Evolutionary conservation across 2,888 invertebrate genomes (phyloP).

Genomic region (Spisula subtruncata): DNA sequence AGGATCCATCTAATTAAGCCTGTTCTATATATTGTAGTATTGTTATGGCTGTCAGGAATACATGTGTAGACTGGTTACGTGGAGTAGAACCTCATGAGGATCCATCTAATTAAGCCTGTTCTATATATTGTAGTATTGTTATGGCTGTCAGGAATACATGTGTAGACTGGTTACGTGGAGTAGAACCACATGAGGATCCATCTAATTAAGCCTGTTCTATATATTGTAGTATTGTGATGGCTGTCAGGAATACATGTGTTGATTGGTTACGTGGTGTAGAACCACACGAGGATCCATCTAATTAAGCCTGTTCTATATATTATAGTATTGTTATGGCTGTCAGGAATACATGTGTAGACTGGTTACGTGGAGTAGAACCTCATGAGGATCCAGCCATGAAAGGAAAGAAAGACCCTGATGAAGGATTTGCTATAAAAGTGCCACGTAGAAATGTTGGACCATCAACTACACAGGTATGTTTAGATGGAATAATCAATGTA

Average conservation of each 20-base stretch:
- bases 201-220: background rate
- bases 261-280: constrained; percentile 98
- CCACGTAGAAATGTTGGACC: constrained; percentile 96
- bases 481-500: background rate
- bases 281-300: constrained; percentile 94
- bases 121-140: too few relatives aligned
- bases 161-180: too few relatives aligned
- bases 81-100: too few relatives aligned
- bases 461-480: constrained; percentile 89
- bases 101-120: too few relatives aligned
- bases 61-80: too few relatives aligned
- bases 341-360: constrained; percentile 99
- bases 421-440: constrained; percentile 95
- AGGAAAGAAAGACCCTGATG: constrained; percentile 96
- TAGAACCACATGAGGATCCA: too few relatives aligned
- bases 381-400: constrained; percentile 97
- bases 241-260: constrained; percentile 99
- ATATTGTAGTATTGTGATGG: constrained; percentile 95
- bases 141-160: too few relatives aligned
- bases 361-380: constrained; percentile 97
- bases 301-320: background rate
- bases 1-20: too few relatives aligned
- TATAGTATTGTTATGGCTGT: constrained; percentile 98
- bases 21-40: too few relatives aligned
- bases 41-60: too few relatives aligned